phyloP scores from a whole-genome alignment of 1,140 invertebrate species.

The Ceratoteleas bidentatus region DNA sequence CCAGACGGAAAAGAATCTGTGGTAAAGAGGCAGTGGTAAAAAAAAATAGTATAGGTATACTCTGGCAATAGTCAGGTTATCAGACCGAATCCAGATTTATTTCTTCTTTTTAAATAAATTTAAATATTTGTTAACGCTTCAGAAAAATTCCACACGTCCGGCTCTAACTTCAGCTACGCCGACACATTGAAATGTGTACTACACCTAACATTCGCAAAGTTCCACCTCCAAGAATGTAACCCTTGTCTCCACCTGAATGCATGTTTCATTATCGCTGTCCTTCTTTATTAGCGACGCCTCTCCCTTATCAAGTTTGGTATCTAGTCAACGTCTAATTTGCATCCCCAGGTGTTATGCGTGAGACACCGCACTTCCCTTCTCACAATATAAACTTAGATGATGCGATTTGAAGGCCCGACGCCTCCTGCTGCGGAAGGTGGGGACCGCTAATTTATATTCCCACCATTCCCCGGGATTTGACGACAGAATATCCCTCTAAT shows the following conservation, averaged over 20 bases:
- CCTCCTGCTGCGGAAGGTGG: conserved; percentile 24
- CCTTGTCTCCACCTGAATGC: neutral
- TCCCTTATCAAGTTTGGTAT: conserved; percentile 51
- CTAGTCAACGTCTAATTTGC: conserved; percentile 69
- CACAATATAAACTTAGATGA: conserved; percentile 63
- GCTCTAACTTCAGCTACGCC: no score
- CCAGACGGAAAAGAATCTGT: no score
- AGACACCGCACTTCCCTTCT: conserved; percentile 38
- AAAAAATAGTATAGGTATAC: no score
- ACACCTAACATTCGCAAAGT: neutral
- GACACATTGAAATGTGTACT: no score
- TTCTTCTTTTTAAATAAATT: no score
- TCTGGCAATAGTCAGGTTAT: no score
- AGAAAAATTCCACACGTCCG: no score
- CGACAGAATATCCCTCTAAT: conserved; percentile 65
- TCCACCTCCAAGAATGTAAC: neutral
- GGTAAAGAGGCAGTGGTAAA: no score
- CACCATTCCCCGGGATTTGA: conserved; percentile 55
- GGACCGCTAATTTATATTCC: conserved; percentile 71
- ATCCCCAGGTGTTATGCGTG: conserved; percentile 65
- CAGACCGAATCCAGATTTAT: no score
- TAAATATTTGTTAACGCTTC: no score
- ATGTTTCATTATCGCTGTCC: conserved; percentile 21
- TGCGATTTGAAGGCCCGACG: conserved; percentile 60
- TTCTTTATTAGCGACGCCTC: conserved; percentile 26